Evolutionary conservation across 2,113 vertebrate genomes (phyloP).

Genomic region (Sebastes fasciatus): DNA sequence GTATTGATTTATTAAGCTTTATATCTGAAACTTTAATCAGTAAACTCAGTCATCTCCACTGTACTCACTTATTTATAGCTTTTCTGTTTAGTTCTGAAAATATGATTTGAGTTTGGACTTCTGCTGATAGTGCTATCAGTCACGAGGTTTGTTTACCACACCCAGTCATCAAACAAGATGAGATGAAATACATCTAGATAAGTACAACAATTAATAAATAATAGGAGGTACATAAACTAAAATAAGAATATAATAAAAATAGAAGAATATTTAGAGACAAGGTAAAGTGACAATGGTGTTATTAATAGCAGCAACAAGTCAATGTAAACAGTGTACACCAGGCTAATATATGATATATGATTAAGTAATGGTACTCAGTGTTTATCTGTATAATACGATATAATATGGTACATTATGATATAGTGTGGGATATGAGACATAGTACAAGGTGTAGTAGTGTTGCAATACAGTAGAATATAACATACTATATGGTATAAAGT

Average conservation of each 20-base stretch:
- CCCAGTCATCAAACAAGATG: slow-evolving; percentile 6
- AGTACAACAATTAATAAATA: background rate
- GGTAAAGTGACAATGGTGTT: background rate
- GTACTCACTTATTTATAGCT: background rate
- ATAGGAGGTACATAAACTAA: background rate
- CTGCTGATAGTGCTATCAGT: slow-evolving; percentile 13
- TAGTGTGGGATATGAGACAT: background rate
- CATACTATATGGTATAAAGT: background rate
- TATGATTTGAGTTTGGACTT: background rate
- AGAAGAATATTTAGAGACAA: background rate
- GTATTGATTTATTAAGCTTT: background rate
- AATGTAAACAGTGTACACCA: background rate
- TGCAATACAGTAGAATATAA: background rate
- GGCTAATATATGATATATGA: background rate
- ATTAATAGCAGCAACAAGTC: background rate
- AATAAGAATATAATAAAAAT: background rate
- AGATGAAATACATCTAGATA: background rate
- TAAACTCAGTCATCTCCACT: too few relatives aligned
- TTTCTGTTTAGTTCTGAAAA: background rate
- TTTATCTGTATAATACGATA: background rate
- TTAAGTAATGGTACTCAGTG: background rate
- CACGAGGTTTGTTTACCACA: slow-evolving; percentile 52
- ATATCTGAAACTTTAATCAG: background rate
- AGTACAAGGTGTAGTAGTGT: background rate
- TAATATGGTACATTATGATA: background rate